Percentiles rank a stretch among this genome's conserved stretches.
phyloP scores from a whole-genome alignment of 2,113 vertebrate genomes.

The Lagopus muta region DNA sequence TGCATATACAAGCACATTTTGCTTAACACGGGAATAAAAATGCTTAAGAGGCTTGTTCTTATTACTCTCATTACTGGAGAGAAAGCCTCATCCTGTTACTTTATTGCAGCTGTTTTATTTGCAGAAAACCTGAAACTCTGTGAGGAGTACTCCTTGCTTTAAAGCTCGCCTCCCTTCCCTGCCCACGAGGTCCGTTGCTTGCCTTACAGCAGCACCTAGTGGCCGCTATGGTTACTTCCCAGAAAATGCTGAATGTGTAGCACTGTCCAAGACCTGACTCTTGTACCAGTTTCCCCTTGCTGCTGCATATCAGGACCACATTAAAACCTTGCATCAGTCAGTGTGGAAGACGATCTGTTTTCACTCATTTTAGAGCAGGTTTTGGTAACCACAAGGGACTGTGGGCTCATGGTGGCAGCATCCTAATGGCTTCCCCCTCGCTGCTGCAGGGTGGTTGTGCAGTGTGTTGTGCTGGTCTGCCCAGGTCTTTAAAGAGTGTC shows the following conservation, averaged over 20 bases:
- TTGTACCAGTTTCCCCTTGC: neutral
- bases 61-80: accelerated
- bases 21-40: neutral
- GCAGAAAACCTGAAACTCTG: neutral
- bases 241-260: neutral
- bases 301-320: accelerated
- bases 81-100: neutral
- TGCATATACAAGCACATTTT: accelerated
- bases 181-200: conserved; percentile 11
- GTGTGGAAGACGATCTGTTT: neutral
- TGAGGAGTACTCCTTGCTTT: neutral
- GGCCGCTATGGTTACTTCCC: conserved; percentile 59
- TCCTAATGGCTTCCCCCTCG: neutral
- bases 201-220: conserved; percentile 78
- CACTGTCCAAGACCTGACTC: neutral
- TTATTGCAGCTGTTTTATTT: accelerated
- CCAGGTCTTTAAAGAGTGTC: no score
- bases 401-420: neutral
- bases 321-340: accelerated
- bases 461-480: accelerated
- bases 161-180: neutral
- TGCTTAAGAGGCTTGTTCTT: accelerated
- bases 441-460: neutral
- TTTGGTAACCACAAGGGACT: neutral
- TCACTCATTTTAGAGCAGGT: neutral